phyloP scores from a whole-genome alignment of 2,888 invertebrate genomes.

The Rhaphigaster nebulosa region DNA sequence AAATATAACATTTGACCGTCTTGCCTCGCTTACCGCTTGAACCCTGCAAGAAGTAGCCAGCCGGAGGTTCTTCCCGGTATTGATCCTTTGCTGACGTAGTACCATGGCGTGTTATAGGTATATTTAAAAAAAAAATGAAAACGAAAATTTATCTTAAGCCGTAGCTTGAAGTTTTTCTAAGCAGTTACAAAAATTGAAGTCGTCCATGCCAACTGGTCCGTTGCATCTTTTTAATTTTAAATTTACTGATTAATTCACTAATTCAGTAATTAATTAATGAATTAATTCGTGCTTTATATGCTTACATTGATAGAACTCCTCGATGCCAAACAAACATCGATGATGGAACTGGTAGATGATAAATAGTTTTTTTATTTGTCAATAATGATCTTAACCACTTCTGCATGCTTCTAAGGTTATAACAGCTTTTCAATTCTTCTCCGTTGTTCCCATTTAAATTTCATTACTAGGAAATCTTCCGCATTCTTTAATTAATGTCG shows the following conservation, averaged over 20 bases:
- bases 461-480: no score
- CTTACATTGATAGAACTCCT: background rate
- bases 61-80: background rate
- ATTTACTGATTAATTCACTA: background rate
- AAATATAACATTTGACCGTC: background rate
- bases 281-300: background rate
- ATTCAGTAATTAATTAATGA: background rate
- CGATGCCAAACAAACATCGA: background rate
- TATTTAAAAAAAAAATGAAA: background rate
- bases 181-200: background rate
- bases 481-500: no score
- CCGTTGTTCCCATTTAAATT: no score
- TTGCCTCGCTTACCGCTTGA: background rate
- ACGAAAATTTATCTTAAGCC: background rate
- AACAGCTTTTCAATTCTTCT: no score
- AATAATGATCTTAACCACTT: no score
- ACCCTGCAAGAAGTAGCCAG: background rate
- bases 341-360: no score
- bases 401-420: no score
- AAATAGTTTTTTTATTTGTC: no score
- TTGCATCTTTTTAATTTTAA: background rate
- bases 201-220: background rate
- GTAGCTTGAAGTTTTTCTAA: background rate
- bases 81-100: constrained; percentile 12
- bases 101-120: constrained; percentile 3